Base-by-base conservation (phyloP, 2,113 vertebrate genomes). In the Falco punctatus region DNA sequence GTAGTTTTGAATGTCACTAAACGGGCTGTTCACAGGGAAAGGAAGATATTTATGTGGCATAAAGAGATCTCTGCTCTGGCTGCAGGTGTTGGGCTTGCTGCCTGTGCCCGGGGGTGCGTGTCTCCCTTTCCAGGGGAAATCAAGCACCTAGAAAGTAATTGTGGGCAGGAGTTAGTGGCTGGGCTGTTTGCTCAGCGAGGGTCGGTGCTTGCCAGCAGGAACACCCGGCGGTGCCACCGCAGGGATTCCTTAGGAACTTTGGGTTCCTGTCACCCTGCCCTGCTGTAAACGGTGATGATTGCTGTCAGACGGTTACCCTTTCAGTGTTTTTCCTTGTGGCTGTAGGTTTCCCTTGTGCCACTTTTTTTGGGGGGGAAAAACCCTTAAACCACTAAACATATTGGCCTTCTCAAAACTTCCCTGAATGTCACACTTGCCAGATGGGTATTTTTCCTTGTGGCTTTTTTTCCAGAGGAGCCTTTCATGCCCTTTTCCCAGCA, bases 261-360 rank as follows among this genome's bases (percentile, higher is more conserved):
- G 42, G 10, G 9, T 21, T 80, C 55, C 65, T 14, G 15, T 8
- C 33, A 1, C 2, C 5, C 33, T 28, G 28, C n/a, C 17, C 12
- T 20, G 58, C 59, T 64, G n/a, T 6, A 1, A 28, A 1, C 1
- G 1, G 1, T 11, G 58, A 4, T 6, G 2, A 2, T 13, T 11
- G 10, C 13, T 42, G 2, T 6, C 52, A 3, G 5, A 3, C 20
- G 24, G 30, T 57, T n/a, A 44, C 27, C 5, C 0, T 30, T 51
- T 24, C 20, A 2, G 0, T 10, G 1, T 13, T 52, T 58, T 18
- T 32, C 54, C 33, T 32, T 22, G 22, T 9, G 58, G 16, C 71
- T 40, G 13, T 7, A 42, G 19, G 3, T 73, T 77, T 72, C 69
- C 30, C 30, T 83, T 3, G 2, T 0, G 23, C 3, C 23, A 0